Percentiles rank a stretch among this genome's conserved stretches.
Conservation (phyloP, 2,797 vertebrate genomes). For the Eremophila alpestris region DNA sequence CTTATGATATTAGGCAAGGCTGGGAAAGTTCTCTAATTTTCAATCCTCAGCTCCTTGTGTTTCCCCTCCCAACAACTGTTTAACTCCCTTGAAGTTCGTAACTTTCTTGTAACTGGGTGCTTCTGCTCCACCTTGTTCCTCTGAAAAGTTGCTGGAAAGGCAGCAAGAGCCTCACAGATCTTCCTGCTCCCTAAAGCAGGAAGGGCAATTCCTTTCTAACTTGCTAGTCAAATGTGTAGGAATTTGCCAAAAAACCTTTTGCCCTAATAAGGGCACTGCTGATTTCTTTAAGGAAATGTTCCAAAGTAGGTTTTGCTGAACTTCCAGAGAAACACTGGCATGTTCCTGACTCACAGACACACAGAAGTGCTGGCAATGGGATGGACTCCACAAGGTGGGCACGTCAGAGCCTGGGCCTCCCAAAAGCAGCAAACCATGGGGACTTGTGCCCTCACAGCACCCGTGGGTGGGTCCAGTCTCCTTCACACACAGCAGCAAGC, state of each 20-base stretch:
- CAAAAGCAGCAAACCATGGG: background rate
- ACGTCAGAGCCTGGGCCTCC: background rate
- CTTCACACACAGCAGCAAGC: accelerated
- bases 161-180: background rate
- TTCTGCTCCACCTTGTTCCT: background rate
- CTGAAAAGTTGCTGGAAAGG: background rate
- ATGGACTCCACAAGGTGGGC: background rate
- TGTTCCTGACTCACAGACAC: too few relatives aligned
- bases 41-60: background rate
- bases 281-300: background rate
- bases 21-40: background rate
- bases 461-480: background rate
- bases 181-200: background rate
- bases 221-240: background rate
- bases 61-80: background rate
- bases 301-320: background rate
- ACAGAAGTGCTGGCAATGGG: background rate
- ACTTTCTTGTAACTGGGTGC: background rate
- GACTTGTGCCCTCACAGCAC: background rate
- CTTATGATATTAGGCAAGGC: background rate
- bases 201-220: background rate
- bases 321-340: background rate
- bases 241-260: background rate
- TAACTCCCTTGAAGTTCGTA: background rate
- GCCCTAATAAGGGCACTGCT: background rate